Percentiles rank a stretch among this genome's conserved stretches.
These are phyloP conservation scores for Macropus fuliginosus DNA, from an alignment of 2,797 vertebrate genomes.

Conservation along the genomic window DNA sequence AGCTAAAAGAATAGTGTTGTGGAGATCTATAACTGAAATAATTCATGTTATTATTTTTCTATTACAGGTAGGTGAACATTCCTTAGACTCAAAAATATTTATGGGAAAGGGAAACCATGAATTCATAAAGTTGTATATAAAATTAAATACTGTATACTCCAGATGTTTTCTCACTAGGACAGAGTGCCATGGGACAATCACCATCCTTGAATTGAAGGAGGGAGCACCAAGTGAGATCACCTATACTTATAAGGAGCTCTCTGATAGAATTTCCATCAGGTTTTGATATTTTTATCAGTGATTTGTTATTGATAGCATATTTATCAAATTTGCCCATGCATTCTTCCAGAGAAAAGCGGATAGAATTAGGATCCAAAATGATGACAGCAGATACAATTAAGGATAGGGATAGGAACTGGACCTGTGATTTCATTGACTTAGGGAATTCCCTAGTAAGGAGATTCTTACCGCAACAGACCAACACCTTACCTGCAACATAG, in stretches of 20 bases:
- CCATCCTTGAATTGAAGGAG: no score
- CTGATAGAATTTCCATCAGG: neutral
- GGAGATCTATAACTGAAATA: slow-evolving; percentile 18
- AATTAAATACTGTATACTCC: no score
- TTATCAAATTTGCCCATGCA: neutral
- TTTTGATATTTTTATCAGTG: neutral
- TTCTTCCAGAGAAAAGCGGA: neutral
- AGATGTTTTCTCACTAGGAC: no score
- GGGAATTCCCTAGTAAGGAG: neutral
- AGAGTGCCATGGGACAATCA: no score
- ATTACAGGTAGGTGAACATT: slow-evolving; percentile 25
- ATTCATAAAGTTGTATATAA: neutral
- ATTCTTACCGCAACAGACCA: neutral
- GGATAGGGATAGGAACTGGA: neutral
- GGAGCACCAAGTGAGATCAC: neutral
- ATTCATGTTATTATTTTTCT: slow-evolving; percentile 37
- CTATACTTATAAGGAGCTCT: neutral
- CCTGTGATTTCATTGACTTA: neutral
- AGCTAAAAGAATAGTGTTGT: slow-evolving; percentile 28
- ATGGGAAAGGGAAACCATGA: neutral
- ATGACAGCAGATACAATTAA: neutral
- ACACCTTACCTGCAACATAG: neutral
- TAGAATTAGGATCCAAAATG: neutral
- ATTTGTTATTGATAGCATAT: neutral
- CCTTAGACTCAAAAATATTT: slow-evolving; percentile 10